Evolutionary conservation across 30 jellyfish, hydroid and myxozoan species (phyloP).

Genomic region (Euphysa ruthae): DNA sequence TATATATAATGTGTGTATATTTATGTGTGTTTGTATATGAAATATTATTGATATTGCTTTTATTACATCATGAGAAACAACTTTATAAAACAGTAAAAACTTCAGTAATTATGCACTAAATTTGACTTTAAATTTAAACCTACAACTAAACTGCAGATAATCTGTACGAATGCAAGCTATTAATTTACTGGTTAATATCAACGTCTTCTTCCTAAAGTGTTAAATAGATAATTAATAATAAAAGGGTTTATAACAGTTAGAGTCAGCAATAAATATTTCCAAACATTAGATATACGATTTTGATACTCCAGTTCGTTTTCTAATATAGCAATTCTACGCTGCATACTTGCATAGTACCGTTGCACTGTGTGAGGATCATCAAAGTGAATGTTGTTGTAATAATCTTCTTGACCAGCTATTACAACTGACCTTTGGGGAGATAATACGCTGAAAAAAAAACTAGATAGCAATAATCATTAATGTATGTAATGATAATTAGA

Average conservation of each 20-base stretch:
- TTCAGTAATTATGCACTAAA: too few species aligned
- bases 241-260: slow-evolving; percentile 74
- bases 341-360: slow-evolving; percentile 29
- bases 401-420: slow-evolving; percentile 31
- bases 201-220: slow-evolving; percentile 4
- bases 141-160: too few species aligned
- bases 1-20: too few species aligned
- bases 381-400: not conserved
- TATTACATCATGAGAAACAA: too few species aligned
- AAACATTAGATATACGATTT: slow-evolving; percentile 25
- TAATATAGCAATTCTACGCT: slow-evolving; percentile 13
- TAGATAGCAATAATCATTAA: too few species aligned
- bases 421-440: slow-evolving; percentile 30
- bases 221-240: slow-evolving; percentile 26
- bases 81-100: too few species aligned
- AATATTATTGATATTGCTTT: too few species aligned
- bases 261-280: slow-evolving; percentile 47
- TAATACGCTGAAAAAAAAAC: not conserved
- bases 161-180: too few species aligned
- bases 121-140: too few species aligned
- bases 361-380: slow-evolving; percentile 29
- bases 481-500: too few species aligned
- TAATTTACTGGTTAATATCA: too few species aligned
- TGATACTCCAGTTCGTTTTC: slow-evolving; percentile 43
- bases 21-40: too few species aligned